Base-by-base conservation (phyloP, 2,113 vertebrate species). In the Spizaetus ornatus region DNA sequence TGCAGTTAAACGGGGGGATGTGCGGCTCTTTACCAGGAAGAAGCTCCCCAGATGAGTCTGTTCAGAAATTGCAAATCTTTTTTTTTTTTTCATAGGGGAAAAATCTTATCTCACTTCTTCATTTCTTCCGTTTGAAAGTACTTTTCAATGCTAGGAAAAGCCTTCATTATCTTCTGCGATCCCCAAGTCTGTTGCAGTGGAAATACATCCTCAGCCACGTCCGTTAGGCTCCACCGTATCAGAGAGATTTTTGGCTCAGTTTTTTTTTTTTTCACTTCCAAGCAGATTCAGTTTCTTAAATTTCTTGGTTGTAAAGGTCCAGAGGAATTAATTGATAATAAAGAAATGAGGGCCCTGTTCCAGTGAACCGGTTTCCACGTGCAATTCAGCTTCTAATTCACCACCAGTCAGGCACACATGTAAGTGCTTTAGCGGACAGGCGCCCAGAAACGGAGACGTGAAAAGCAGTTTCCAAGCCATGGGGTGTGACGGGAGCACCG, bases 401-500 rank as follows among this genome's bases (percentile, higher is more conserved):
- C 36, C 0, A 4, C 8, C 70, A 59, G 76, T 69, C 72, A 40
- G 77, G 77, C 67, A 71, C 2, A 0, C 7, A 72, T 34, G 65
- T 40, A 5, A 34, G 56, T 29, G 52, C 43, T 80, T 47, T 16
- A 2, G 14, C 36, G 71, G 87, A 27, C 32, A 34, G 22, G 48
- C 4, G 6, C 76, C 55, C 80, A 22, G 95, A 93, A 94, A 53
- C 1, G 36, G 93, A 81, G 97, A 56, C 36, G 72, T 59, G 95
- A 95, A 97, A 96, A 87, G 93, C 97, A 55, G 90, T 95, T 95
- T 96, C 94, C 86, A 96, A 96, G 97, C 87, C 72, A 61, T 90
- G 79, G 47, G 59, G 50, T 59, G 91, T 27, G 82, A 25, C 0
- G 9, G 59, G 69, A 72, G 58, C 61, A 34, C 7, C 11, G 9